These are phyloP conservation scores for Leucophenga montana DNA, from an alignment of 2,888 invertebrate genomes.

Conservation along the genomic window DNA sequence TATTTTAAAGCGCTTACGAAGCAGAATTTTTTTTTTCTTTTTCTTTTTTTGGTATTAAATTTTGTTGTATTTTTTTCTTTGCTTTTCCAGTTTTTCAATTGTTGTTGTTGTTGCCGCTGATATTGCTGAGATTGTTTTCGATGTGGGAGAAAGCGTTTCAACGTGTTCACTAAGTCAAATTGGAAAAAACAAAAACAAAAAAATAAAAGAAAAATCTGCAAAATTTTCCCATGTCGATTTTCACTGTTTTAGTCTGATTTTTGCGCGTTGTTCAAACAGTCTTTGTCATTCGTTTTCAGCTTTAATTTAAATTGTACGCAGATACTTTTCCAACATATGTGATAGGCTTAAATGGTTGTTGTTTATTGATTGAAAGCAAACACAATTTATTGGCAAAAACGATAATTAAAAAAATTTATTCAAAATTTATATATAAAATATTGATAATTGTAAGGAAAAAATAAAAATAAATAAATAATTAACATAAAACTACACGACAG, in stretches of 20 bases:
- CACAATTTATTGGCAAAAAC: neutral
- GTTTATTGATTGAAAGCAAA: too few species aligned
- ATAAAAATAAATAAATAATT: too few species aligned
- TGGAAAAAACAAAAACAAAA: neutral
- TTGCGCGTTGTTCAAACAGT: slow-evolving; percentile 30
- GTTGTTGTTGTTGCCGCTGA: slow-evolving; percentile 29
- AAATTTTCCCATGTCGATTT: slow-evolving; percentile 8
- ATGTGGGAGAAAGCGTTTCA: slow-evolving; percentile 40
- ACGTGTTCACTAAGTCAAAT: slow-evolving; percentile 22
- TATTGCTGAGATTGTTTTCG: neutral
- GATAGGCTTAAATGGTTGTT: too few species aligned
- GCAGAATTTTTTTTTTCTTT: slow-evolving; percentile 10
- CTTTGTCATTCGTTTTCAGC: slow-evolving; percentile 36
- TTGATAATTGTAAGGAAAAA: too few species aligned
- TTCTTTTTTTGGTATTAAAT: neutral
- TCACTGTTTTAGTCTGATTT: neutral
- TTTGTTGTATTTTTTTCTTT: slow-evolving; percentile 11
- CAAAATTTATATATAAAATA: too few species aligned
- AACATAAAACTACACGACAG: too few species aligned
- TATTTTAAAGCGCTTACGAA: neutral
- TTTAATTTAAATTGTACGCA: slow-evolving; percentile 15
- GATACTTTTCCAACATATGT: too few species aligned
- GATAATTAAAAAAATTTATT: neutral
- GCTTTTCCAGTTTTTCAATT: slow-evolving; percentile 28
- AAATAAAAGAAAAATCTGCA: neutral